Conservation (phyloP, 1,140 invertebrate genomes). For the Diorhabda sublineata region DNA sequence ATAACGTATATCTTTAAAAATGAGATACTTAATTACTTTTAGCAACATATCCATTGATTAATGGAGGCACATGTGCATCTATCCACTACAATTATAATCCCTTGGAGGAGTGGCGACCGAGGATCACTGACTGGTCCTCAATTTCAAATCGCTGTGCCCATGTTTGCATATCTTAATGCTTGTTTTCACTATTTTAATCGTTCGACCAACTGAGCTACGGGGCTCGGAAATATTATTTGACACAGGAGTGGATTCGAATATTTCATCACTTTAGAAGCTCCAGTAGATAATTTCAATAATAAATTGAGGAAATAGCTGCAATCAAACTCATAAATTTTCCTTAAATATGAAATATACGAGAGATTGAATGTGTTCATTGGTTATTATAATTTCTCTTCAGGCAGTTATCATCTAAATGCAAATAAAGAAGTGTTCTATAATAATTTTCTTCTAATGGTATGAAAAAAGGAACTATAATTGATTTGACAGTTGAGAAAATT, state of each 20-base stretch:
- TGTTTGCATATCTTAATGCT: slow-evolving; percentile 16
- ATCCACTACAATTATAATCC: slow-evolving; percentile 9
- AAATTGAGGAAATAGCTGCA: no score
- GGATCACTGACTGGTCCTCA: not conserved
- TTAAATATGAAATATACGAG: no score
- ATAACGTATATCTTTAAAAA: not conserved
- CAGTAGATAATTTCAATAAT: no score
- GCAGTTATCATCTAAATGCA: no score
- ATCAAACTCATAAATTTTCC: no score
- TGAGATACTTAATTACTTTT: slow-evolving; percentile 13
- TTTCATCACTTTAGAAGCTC: no score
- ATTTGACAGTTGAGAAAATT: no score
- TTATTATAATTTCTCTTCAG: no score
- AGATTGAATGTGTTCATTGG: no score
- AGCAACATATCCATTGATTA: slow-evolving; percentile 5
- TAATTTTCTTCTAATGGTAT: no score
- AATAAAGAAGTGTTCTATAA: no score
- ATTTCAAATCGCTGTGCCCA: not conserved
- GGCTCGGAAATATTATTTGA: not conserved
- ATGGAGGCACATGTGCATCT: slow-evolving; percentile 13
- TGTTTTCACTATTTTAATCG: slow-evolving; percentile 18
- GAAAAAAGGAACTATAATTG: no score
- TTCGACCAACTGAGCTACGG: not conserved
- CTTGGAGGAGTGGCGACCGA: not conserved
- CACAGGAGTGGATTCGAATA: not conserved